Evolutionary conservation across 2,113 vertebrate genomes (phyloP).

Genomic region (Tautogolabrus adspersus): DNA sequence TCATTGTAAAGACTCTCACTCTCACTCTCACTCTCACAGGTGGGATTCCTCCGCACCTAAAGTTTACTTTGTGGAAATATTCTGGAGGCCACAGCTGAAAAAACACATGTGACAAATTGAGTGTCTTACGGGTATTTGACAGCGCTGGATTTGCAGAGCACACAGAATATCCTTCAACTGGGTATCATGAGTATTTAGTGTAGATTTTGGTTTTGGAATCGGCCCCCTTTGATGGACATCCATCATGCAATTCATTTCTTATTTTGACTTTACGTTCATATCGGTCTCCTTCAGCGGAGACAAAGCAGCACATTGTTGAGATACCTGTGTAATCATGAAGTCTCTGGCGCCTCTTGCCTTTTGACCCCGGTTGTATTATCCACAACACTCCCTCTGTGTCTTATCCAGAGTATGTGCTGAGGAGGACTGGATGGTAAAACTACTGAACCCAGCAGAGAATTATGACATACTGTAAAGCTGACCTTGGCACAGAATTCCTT

Average conservation of each 20-base stretch:
- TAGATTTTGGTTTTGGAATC: slow-evolving; percentile 8
- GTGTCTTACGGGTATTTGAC: slow-evolving; percentile 60
- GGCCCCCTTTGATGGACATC: slow-evolving; percentile 36
- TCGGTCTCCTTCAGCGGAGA: slow-evolving; percentile 42
- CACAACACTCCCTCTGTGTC: slow-evolving; percentile 44
- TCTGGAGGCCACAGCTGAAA: slow-evolving; percentile 77
- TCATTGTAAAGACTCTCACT: slow-evolving; percentile 48
- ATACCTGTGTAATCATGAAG: slow-evolving; percentile 65
- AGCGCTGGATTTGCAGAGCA: slow-evolving; percentile 59
- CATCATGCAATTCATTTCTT: slow-evolving; percentile 54
- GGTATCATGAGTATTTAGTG: slow-evolving; percentile 30
- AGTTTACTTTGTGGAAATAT: slow-evolving; percentile 70
- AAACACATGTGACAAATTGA: slow-evolving; percentile 75
- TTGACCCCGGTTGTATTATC: slow-evolving; percentile 63
- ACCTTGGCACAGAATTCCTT: slow-evolving; percentile 50
- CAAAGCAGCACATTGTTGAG: slow-evolving; percentile 70
- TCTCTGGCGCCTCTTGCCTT: slow-evolving; percentile 65
- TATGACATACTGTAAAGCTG: slow-evolving; percentile 41
- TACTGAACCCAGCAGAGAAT: slow-evolving; percentile 3
- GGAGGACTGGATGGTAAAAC: slow-evolving; percentile 21
- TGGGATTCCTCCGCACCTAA: slow-evolving; percentile 68
- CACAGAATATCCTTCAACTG: slow-evolving; percentile 54
- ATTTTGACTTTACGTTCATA: slow-evolving; percentile 54
- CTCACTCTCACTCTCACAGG: slow-evolving; percentile 72
- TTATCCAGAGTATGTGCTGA: slow-evolving; percentile 42